Evolutionary conservation across 2,888 invertebrate genomes (phyloP).

Genomic region (Cataglyphis livida): DNA sequence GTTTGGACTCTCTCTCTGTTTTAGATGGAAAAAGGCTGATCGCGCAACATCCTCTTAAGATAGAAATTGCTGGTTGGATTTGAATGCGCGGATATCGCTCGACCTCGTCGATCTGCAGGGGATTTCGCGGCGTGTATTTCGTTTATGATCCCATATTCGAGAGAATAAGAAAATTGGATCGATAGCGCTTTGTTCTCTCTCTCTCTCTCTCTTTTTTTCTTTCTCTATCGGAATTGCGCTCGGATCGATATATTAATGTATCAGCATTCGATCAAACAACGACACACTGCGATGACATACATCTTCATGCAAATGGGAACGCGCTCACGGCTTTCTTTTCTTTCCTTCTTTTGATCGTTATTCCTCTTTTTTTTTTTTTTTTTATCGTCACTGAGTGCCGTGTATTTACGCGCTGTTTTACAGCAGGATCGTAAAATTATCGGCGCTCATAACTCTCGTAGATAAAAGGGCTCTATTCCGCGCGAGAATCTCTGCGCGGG

Average conservation of each 20-base stretch:
- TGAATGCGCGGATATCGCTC: constrained; percentile 30
- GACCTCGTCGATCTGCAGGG: constrained; percentile 20
- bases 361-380: not conserved
- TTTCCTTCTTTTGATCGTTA: not conserved
- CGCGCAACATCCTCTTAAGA: not conserved
- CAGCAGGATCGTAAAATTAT: constrained; percentile 48
- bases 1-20: not conserved
- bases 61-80: constrained; percentile 13
- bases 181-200: not conserved
- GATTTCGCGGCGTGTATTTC: constrained; percentile 25
- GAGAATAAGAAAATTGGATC: constrained; percentile 46
- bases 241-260: constrained; percentile 30
- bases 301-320: not conserved
- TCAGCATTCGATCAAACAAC: not conserved
- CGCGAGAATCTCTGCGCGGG: constrained; percentile 38
- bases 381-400: constrained; percentile 26
- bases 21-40: constrained; percentile 1
- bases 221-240: not conserved
- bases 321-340: not conserved
- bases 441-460: constrained; percentile 53
- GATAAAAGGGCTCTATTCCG: constrained; percentile 51
- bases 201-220: not conserved
- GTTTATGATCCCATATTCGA: constrained; percentile 25
- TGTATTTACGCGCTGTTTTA: constrained; percentile 52
- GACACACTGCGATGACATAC: not conserved